These are phyloP conservation scores for Poeciliopsis infans DNA, from an alignment of 2,797 vertebrate genomes.

Conservation along the genomic window DNA sequence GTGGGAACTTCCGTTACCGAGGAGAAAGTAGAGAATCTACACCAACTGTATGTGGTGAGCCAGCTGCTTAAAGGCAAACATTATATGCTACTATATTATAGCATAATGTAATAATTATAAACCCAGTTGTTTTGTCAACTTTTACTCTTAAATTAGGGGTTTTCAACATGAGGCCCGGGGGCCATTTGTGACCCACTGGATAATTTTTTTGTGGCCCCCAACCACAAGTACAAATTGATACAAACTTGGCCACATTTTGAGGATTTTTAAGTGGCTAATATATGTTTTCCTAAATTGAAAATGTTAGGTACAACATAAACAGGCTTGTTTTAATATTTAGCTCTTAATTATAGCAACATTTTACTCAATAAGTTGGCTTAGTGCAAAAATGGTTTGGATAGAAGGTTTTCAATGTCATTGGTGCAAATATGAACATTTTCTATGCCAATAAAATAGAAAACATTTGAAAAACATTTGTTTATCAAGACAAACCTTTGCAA, in stretches of 20 bases:
- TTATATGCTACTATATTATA: no score
- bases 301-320: neutral
- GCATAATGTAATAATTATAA: no score
- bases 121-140: neutral
- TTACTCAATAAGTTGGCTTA: neutral
- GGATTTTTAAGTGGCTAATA: neutral
- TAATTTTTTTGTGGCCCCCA: neutral
- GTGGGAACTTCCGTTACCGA: constrained; percentile 79
- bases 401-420: neutral
- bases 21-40: constrained; percentile 65
- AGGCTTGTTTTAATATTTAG: neutral
- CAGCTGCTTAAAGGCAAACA: neutral
- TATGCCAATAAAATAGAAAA: neutral
- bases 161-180: neutral
- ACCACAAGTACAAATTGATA: neutral
- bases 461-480: neutral
- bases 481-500: neutral
- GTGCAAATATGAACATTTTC: neutral
- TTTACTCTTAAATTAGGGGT: neutral
- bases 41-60: constrained; percentile 84
- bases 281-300: neutral
- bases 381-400: no score
- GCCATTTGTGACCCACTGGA: neutral
- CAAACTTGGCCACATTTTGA: neutral
- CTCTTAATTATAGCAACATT: neutral